These are phyloP conservation scores for Trachelus stipa DNA, from an alignment of 2,888 invertebrate genomes.

Conservation along the genomic window DNA sequence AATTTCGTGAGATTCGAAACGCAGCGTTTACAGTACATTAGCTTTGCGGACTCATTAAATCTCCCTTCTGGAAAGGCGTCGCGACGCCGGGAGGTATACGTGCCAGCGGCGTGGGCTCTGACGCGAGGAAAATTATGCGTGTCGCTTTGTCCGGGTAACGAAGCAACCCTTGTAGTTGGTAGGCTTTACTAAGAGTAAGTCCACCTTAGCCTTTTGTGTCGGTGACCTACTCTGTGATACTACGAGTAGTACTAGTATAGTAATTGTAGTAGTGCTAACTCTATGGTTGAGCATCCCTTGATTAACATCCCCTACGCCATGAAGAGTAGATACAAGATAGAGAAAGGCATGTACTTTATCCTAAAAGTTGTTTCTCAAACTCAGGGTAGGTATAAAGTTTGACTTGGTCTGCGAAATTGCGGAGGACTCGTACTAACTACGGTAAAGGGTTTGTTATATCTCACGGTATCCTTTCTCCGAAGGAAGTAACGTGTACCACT, in stretches of 20 bases:
- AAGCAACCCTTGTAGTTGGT: neutral
- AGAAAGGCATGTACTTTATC: neutral
- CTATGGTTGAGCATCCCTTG: neutral
- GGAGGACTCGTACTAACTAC: neutral
- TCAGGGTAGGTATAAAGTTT: neutral
- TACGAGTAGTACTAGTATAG: neutral
- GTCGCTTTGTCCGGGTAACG: neutral
- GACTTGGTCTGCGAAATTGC: neutral
- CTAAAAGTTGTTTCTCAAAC: neutral
- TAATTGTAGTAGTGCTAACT: neutral
- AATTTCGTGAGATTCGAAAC: neutral
- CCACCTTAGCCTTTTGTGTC: neutral
- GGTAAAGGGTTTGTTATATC: neutral
- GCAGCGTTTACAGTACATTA: neutral
- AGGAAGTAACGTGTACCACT: neutral
- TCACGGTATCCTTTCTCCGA: neutral
- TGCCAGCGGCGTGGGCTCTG: neutral
- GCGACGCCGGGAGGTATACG: neutral
- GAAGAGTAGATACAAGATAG: neutral
- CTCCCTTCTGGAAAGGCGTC: neutral
- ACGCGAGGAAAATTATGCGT: neutral
- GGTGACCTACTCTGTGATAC: neutral
- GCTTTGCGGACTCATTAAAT: neutral
- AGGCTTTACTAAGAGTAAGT: neutral
- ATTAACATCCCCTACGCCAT: neutral